Base-by-base conservation (phyloP, 2,113 vertebrate species). In the Epinephelus fuscoguttatus region DNA sequence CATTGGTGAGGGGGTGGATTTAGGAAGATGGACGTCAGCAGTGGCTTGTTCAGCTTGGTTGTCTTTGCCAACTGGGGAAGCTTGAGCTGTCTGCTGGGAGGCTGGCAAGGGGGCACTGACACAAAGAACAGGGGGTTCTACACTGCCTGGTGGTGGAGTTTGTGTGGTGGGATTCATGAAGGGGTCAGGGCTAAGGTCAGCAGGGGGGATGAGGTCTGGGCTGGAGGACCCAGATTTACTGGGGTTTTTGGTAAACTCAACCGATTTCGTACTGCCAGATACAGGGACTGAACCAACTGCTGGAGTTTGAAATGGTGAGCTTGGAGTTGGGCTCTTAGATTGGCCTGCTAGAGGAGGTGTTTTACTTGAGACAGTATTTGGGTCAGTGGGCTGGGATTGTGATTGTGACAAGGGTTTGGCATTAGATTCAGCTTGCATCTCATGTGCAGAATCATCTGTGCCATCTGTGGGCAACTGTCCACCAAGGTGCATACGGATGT, bases 401-500 rank as follows among this genome's bases (percentile, higher is more conserved):
- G 78, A 85, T 7, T 94, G 88, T 63, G 86, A 57, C 71, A 89
- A 64, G 4, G 52, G 67, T 84, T 85, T 82, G 6, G 67, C 62
- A 72, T 86, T 80, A 23, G 81, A 89, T 67, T 94, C 87, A 70
- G 68, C n/a, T 84, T 67, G 33, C 3, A 84, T 82, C 56, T 90
- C 89, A 57, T 84, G 81, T 78, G 75, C 50, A 75, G 93, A 80
- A 92, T 7, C 88, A 68, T 96, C 93, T 63, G 84, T 80, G 63
- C 90, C 90, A 66, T 94, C 94, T 0, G 97, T 96, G 61, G 97
- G 97, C 76, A 98, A 95, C 74, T 98, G 97, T 45, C 97, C 97
- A 2, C 97, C 97, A 40, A 98, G 94, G 78, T 98, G 97, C 96
- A 98, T 97, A 18, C 97, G 96, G 52, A 98, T 97, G 45, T 98